Conservation (phyloP, 2,888 invertebrate species). For the Galeopsomyia nigrocyanea region DNA sequence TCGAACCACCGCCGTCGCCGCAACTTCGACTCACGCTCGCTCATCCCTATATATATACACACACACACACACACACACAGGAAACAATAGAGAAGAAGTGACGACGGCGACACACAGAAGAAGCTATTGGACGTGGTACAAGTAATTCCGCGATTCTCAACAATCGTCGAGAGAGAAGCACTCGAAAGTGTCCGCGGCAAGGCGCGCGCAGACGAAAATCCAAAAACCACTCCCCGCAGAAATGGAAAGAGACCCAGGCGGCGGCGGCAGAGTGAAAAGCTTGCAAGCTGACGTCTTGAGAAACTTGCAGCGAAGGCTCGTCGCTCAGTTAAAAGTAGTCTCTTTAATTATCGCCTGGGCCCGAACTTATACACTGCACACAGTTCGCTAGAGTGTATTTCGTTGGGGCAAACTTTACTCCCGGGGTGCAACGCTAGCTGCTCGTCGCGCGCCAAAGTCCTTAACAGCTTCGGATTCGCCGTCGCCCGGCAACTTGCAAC, state of each 20-base stretch:
- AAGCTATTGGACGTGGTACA: no score
- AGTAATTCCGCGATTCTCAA: no score
- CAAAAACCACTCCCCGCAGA: constrained; percentile 8
- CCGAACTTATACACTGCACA: constrained; percentile 4
- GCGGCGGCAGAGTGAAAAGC: no score
- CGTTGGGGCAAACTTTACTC: constrained; percentile 21
- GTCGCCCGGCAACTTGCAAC: no score
- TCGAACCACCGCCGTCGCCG: neutral
- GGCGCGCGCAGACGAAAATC: constrained; percentile 3
- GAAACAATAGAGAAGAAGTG: neutral
- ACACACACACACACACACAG: neutral
- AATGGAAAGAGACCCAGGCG: neutral
- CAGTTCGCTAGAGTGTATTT: constrained; percentile 16
- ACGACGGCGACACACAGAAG: neutral
- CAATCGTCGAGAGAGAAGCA: neutral
- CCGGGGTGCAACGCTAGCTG: neutral
- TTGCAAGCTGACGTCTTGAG: neutral
- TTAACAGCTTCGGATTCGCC: constrained; percentile 28
- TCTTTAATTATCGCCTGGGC: constrained; percentile 29
- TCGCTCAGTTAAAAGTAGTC: constrained; percentile 3
- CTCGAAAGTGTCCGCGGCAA: constrained; percentile 23
- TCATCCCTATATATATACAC: neutral
- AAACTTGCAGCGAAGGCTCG: constrained; percentile 3
- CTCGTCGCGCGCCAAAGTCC: constrained; percentile 22
- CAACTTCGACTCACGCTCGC: constrained; percentile 9